Base-by-base conservation (phyloP, 2,888 invertebrate species). In the Zaprionus bogoriensis region DNA sequence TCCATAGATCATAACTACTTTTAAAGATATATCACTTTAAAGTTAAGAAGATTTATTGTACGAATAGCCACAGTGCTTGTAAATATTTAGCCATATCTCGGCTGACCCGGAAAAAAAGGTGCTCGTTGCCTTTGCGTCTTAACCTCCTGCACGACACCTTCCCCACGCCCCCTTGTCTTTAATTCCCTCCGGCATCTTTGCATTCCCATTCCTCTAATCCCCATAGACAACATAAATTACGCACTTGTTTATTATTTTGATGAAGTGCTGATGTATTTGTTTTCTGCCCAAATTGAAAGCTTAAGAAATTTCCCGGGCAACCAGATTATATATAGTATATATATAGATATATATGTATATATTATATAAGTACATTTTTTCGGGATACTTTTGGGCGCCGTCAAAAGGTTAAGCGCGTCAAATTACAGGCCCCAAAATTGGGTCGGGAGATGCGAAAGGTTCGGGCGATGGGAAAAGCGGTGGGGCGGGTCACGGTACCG, bases 191-290 rank as follows among this genome's bases (percentile, higher is more conserved):
- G n/a, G n/a, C n/a, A n/a, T n/a, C n/a, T n/a, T n/a, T n/a, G n/a
- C n/a, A n/a, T n/a, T n/a, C n/a, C n/a, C n/a, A n/a, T n/a, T n/a
- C n/a, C n/a, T n/a, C 12, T 38, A 53, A 53, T 53, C 20, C 39
- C 52, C 39, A 51, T 57, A 57, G 66, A 54, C 47, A 54, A 25
- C 39, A 59, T 54, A 54, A 69, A 71, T 75, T 58, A 65, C 51
- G 64, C 48, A 61, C 67, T 77, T 74, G 77, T 74, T 77, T 79
- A 68, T 74, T 79, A 60, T 77, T 77, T 71, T 64, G 67, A 74
- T 76, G 44, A 67, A 78, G 76, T 67, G 67, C 70, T 62, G 59
- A 66, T 64, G 64, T 62, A 53, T 47, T 60, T 62, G 64, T 53
- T 67, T 46, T 66, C 60, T 42, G 25, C 28, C 41, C 47, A 52